Base-by-base conservation (phyloP, 2,113 vertebrate genomes). In the Pica pica region DNA sequence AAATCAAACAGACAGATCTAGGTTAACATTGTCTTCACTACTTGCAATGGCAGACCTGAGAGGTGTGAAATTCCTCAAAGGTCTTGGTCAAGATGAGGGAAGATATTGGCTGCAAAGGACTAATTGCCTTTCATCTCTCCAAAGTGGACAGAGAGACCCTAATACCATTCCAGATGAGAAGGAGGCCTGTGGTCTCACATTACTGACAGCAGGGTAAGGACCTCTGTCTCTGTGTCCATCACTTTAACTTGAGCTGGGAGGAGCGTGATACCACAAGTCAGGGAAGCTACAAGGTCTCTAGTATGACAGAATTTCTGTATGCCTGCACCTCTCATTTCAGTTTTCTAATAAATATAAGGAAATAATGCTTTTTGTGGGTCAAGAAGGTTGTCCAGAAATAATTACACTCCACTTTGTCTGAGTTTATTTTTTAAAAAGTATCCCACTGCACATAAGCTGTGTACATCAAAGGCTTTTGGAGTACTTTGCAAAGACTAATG, bases 401-500 rank as follows among this genome's bases (percentile, higher is more conserved):
- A 57, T 16, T 53, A 49, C 35, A 70, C 12, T 94, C 49, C 28
- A 60, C 13, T 83, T 69, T 71, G 12, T 63, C 56, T 59, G 59
- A 64, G 24, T 83, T 78, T 47, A n/a, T 67, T 46, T 83, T 53
- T 28, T 28, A 1, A 16, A 7, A 60, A 74, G 60, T n/a, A 92
- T 24, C 42, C 63, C 80, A 80, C 42, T 65, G 41, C 46, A 80
- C 10, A 16, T 88, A 86, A 91, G 50, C 87, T 65, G 4, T 35
- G 63, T 35, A 69, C 42, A 77, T 86, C 59, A 93, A 83, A 86
- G 79, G 61, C 61, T 82, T 84, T 69, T 47, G 74, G 63, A 88
- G 26, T 73, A 71, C 70, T 83, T 73, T 83, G 71, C 53, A 61
- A 87, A 91, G 81, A 68, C 70, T 94, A 87, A 89, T 90, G 74